A percentile compares a stretch with the other conserved stretches of the same genome.
Evolutionary conservation across 2,888 invertebrate genomes (phyloP).

Genomic region (Pyrrhosoma nymphula): DNA sequence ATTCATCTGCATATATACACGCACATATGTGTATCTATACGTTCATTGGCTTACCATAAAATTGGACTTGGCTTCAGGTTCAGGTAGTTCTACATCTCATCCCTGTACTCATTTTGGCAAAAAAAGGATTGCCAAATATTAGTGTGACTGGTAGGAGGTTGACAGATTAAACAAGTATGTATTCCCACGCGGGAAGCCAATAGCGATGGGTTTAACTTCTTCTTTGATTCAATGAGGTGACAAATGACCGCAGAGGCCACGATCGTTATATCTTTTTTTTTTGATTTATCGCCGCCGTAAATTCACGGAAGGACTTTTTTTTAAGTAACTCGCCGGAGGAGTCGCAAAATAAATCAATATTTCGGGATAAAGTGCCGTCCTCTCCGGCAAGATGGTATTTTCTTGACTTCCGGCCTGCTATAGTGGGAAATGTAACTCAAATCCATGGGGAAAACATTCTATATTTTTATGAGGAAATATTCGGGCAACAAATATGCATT

Average conservation of each 20-base stretch:
- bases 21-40: neutral
- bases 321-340: neutral
- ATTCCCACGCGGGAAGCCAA: slow-evolving; percentile 3
- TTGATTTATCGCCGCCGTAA: slow-evolving; percentile 42
- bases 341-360: slow-evolving; percentile 49
- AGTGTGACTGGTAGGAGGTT: neutral
- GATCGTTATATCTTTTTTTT: neutral
- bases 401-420: neutral
- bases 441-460: neutral
- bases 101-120: neutral
- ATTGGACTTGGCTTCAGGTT: neutral
- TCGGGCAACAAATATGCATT: no score
- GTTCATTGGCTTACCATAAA: neutral
- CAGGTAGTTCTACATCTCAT: neutral
- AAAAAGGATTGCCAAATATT: slow-evolving; percentile 16
- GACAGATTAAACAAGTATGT: slow-evolving; percentile 24
- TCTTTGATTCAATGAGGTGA: slow-evolving; percentile 54
- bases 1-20: no score
- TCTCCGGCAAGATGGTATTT: neutral
- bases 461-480: neutral
- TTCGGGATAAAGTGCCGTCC: neutral
- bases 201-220: neutral
- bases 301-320: slow-evolving; percentile 37
- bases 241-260: slow-evolving; percentile 33
- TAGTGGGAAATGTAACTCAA: neutral